phyloP scores from a whole-genome alignment of 1,140 invertebrate species.

The Lordiphosa mommai region DNA sequence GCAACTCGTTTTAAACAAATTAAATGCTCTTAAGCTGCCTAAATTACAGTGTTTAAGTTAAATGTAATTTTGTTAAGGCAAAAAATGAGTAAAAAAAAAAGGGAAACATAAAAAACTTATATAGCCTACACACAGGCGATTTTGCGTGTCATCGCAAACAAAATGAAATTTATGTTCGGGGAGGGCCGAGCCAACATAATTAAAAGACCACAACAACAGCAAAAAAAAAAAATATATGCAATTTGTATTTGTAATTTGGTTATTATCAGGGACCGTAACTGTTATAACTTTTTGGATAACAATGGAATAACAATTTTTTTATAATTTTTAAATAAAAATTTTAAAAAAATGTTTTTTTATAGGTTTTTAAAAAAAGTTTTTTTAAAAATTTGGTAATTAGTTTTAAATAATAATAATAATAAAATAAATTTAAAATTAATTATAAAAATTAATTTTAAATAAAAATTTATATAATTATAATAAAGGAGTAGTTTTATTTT shows the following conservation, averaged over 20 bases:
- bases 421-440: too few relatives aligned
- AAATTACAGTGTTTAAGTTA: conserved; percentile 70
- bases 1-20: conserved; percentile 59
- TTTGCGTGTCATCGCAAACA: conserved; percentile 32
- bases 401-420: too few relatives aligned
- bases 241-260: conserved; percentile 17
- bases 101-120: conserved; percentile 8
- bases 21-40: conserved; percentile 58
- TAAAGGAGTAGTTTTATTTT: too few relatives aligned
- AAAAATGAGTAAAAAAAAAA: conserved; percentile 16
- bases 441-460: too few relatives aligned
- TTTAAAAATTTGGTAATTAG: too few relatives aligned
- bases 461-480: too few relatives aligned
- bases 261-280: too few relatives aligned
- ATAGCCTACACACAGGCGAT: conserved; percentile 2
- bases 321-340: too few relatives aligned
- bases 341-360: too few relatives aligned
- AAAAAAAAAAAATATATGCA: conserved; percentile 12
- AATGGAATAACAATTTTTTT: too few relatives aligned
- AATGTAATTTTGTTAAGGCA: conserved; percentile 62
- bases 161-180: conserved; percentile 13
- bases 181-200: conserved; percentile 46
- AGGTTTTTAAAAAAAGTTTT: too few relatives aligned
- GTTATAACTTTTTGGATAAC: too few relatives aligned
- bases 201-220: conserved; percentile 31